Conservation (phyloP, 2,113 vertebrate genomes). For the Tylochromis polylepis region DNA sequence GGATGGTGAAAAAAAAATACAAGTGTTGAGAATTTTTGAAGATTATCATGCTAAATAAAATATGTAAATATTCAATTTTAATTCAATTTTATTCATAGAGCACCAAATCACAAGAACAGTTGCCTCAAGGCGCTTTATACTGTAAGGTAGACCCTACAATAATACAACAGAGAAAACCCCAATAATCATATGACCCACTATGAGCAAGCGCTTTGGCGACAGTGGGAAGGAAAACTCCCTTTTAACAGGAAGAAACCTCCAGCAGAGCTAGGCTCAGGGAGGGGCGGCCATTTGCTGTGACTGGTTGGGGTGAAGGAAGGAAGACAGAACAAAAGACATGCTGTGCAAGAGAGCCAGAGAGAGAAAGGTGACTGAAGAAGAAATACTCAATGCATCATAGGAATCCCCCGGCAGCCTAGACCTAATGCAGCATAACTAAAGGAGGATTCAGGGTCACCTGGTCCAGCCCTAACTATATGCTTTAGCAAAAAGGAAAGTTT, state of each 20-base stretch:
- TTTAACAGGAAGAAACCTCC: neutral
- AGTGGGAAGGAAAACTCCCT: neutral
- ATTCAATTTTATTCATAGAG: rapidly evolving
- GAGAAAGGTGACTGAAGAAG: no score
- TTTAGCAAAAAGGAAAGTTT: no score
- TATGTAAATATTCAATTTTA: neutral
- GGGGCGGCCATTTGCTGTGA: neutral
- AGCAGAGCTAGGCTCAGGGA: rapidly evolving
- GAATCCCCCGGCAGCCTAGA: no score
- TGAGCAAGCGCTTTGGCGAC: neutral
- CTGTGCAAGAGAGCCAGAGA: no score
- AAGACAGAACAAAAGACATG: no score
- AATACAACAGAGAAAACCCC: neutral
- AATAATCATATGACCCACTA: rapidly evolving
- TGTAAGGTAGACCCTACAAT: neutral
- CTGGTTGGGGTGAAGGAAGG: rapidly evolving
- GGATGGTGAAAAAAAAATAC: neutral
- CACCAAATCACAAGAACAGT: neutral
- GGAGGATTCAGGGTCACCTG: no score
- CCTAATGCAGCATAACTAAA: no score
- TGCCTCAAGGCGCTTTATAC: rapidly evolving
- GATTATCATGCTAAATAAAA: no score
- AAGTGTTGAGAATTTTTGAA: neutral
- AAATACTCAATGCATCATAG: no score
- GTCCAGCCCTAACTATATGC: no score